These are phyloP conservation scores for Lepidochitona cinerea DNA, from an alignment of 2,888 invertebrate genomes.

Conservation along the genomic window DNA sequence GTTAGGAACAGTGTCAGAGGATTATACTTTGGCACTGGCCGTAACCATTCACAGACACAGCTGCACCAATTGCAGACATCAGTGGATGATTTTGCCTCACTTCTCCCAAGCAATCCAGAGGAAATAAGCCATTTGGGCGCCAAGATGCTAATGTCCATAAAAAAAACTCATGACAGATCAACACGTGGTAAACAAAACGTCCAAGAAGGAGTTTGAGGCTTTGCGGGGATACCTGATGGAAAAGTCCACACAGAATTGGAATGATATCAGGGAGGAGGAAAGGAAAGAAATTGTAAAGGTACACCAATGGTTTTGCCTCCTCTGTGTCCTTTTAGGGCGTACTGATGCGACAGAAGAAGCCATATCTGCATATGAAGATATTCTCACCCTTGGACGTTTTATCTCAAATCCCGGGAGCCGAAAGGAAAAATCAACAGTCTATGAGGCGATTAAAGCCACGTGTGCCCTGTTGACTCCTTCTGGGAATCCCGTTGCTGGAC, in stretches of 20 bases:
- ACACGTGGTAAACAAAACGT: background rate
- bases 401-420: background rate
- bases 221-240: no score
- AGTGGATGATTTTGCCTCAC: background rate
- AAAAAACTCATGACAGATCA: background rate
- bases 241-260: no score
- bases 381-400: background rate
- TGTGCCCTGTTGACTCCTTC: background rate
- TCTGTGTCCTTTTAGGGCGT: background rate
- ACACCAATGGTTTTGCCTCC: background rate
- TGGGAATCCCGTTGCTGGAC: background rate
- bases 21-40: background rate
- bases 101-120: background rate
- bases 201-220: background rate
- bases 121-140: background rate
- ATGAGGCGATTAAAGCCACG: background rate
- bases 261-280: background rate
- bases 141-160: background rate
- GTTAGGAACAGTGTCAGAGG: background rate
- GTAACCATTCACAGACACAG: background rate
- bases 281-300: background rate
- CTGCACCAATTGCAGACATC: background rate
- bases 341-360: background rate
- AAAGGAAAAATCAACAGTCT: background rate
- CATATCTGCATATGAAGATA: background rate